Percentiles rank a stretch among this genome's conserved stretches.
Evolutionary conservation across 1,140 invertebrate species (phyloP).

Genomic region (Thaumatotibia leucotreta): DNA sequence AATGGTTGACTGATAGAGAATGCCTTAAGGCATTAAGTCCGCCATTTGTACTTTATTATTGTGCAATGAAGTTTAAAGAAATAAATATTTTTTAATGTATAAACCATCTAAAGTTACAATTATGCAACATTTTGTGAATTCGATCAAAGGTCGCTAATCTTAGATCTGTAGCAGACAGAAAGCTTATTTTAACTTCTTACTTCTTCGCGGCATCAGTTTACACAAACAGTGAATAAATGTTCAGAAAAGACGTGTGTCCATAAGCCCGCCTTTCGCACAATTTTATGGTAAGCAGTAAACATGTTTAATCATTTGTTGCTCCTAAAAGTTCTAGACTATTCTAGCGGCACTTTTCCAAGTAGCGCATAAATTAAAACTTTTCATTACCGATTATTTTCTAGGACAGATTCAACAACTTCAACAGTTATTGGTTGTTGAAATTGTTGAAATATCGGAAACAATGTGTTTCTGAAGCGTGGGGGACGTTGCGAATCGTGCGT

Average conservation of each 20-base stretch:
- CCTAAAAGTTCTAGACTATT: not conserved
- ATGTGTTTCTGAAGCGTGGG: constrained; percentile 48
- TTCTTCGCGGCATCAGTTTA: not conserved
- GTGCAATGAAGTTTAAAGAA: too few relatives aligned
- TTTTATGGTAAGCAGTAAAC: not conserved
- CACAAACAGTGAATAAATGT: not conserved
- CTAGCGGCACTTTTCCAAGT: not conserved
- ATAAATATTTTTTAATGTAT: too few relatives aligned
- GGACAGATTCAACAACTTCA: constrained; percentile 26
- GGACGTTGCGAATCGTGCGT: constrained; percentile 54
- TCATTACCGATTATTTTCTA: not conserved
- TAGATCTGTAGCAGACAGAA: too few relatives aligned
- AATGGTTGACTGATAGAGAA: too few relatives aligned
- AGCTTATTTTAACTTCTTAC: too few relatives aligned
- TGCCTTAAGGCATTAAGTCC: too few relatives aligned
- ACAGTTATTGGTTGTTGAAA: constrained; percentile 20
- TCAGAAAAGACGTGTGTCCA: not conserved
- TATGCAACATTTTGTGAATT: too few relatives aligned
- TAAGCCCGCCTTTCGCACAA: not conserved
- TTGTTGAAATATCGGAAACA: constrained; percentile 47
- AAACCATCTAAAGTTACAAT: too few relatives aligned
- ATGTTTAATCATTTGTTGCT: not conserved
- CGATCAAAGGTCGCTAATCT: too few relatives aligned
- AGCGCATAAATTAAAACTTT: not conserved
- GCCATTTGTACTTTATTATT: too few relatives aligned